phyloP scores from a whole-genome alignment of 2,888 invertebrate genomes.

The Quadriops clusia region DNA sequence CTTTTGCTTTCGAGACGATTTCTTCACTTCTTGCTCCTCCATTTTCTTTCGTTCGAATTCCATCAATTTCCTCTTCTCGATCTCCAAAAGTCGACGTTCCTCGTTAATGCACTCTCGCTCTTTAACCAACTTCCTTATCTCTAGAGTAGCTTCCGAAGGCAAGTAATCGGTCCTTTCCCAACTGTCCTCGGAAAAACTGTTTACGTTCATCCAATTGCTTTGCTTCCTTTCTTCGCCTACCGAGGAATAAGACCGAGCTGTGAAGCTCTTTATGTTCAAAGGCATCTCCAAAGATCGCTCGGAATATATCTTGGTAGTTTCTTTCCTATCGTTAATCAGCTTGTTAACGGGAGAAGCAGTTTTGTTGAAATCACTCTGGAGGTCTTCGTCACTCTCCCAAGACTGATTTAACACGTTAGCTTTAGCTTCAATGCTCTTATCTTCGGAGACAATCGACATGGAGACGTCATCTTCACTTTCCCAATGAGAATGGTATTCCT shows the following conservation, averaged over 20 bases:
- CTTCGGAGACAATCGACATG: conserved; percentile 10
- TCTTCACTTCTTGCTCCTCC: conserved; percentile 9
- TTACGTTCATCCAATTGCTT: conserved; percentile 5
- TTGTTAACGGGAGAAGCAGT: neutral
- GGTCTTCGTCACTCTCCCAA: conserved; percentile 22
- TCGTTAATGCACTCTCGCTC: conserved; percentile 17
- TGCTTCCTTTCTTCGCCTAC: conserved; percentile 7
- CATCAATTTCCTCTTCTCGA: conserved; percentile 15
- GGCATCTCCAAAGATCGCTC: conserved; percentile 23
- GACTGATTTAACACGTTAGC: conserved; percentile 12
- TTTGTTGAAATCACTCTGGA: conserved; percentile 6
- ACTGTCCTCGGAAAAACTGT: conserved; percentile 14
- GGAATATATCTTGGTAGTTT: neutral
- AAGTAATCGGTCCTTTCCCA: conserved; percentile 19
- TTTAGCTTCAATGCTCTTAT: conserved; percentile 7
- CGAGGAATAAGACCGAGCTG: neutral
- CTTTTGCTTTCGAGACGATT: conserved; percentile 2
- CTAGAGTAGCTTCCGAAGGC: conserved; percentile 13
- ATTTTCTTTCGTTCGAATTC: conserved; percentile 16
- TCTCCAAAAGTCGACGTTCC: conserved; percentile 18
- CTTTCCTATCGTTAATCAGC: neutral
- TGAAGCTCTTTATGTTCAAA: conserved; percentile 13
- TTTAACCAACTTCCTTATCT: conserved; percentile 15
- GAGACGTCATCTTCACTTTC: conserved; percentile 23
- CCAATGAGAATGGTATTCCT: conserved; percentile 26